Evolutionary conservation across 1,140 invertebrate genomes (phyloP), one percentile per base, ranked within the genome.

Genomic region (Rhagoletis pomonella): DNA sequence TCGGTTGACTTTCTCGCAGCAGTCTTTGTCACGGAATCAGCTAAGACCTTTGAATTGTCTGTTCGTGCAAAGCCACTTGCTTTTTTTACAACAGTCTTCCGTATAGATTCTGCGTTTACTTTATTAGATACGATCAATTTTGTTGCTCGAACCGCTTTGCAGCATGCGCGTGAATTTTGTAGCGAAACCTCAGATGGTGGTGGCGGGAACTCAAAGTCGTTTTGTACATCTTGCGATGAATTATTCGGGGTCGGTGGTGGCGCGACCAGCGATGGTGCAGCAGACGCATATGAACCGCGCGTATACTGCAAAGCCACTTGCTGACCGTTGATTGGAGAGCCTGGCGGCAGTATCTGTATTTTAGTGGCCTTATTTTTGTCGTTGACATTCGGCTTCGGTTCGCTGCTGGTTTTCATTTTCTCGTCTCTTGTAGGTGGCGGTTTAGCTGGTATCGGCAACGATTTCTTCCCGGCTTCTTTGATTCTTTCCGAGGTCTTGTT

Each of bases 101-200:
- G 14, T 73, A 17, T 39, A 73, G 3, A 10, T 17, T 14, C 12
- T n/a, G 39, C 12, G 17, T 44, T 73, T 39, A n/a, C 14, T 17
- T n/a, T 44, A 10, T 55, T 55, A 55, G 60, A 12, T 7, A 4
- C n/a, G 5, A 7, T 1, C 7, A 81, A 7, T 17, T 19, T 81
- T 55, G 47, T 19, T 3, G 5, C 42, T 29, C 47, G 47, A 10
- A n/a, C n/a, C 7, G n/a, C n/a, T 55, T 81, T 81, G 17, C 42
- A 17, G 19, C 47, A 47, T 50, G 73, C 2, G 7, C 4, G 9
- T 29, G 1, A 0, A 0, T 55, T 19, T 12, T 42, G 73, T 81
- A 81, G n/a, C 12, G 55, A 19, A 10, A 81, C 17, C 44, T 81
- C 73, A 2, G 73, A 81, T 12, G 73, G 73, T 58, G 73, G 73